Conservation (phyloP, 2,797 vertebrate genomes). For the Eupleurogrammus muticus region DNA sequence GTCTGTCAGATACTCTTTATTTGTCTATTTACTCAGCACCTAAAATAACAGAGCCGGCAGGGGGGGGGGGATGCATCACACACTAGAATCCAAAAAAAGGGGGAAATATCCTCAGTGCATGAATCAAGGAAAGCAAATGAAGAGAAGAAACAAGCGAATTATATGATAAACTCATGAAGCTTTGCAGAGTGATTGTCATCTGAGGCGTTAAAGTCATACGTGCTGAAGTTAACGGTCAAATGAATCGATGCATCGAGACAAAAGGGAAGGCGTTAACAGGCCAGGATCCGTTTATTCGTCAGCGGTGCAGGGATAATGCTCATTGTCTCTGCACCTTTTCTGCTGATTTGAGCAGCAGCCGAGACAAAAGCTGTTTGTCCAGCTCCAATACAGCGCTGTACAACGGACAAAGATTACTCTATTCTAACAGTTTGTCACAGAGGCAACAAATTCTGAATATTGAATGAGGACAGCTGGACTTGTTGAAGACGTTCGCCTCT, state of each 20-base stretch:
- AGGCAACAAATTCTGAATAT: background rate
- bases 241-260: background rate
- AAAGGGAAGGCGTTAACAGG: background rate
- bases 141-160: too few relatives aligned
- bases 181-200: too few relatives aligned
- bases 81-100: too few relatives aligned
- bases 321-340: background rate
- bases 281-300: background rate
- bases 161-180: too few relatives aligned
- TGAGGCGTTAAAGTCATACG: background rate
- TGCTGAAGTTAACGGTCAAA: background rate
- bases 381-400: background rate
- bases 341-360: background rate
- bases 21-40: too few relatives aligned
- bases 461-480: too few relatives aligned
- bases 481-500: too few relatives aligned
- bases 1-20: too few relatives aligned
- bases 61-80: too few relatives aligned
- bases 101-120: too few relatives aligned
- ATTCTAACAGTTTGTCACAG: background rate
- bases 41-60: too few relatives aligned
- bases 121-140: too few relatives aligned
- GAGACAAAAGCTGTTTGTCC: background rate
- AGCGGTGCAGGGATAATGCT: conserved; percentile 15
- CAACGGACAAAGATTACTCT: background rate